phyloP scores from a whole-genome alignment of 2,797 vertebrate genomes.

The Mareca strepera region DNA sequence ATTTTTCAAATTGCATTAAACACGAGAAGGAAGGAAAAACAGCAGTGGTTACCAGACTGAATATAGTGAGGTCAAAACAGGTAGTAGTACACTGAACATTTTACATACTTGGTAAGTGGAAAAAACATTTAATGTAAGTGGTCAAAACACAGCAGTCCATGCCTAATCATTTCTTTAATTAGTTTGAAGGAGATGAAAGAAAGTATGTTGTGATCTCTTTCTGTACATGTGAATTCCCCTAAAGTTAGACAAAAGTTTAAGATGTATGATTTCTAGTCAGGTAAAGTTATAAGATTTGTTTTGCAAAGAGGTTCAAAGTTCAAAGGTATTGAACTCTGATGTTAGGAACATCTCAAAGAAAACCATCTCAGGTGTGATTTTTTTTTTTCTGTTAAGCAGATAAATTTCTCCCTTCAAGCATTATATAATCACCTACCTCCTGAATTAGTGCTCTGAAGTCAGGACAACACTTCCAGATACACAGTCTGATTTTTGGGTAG shows the following conservation, averaged over 20 bases:
- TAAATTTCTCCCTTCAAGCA: too few species aligned
- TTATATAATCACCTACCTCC: too few species aligned
- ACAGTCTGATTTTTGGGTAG: too few species aligned
- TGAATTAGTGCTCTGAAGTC: too few species aligned
- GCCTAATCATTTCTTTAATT: neutral
- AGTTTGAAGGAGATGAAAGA: neutral
- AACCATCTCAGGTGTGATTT: too few species aligned
- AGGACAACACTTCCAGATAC: too few species aligned
- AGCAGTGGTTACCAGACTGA: neutral
- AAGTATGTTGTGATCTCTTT: neutral
- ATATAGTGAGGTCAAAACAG: neutral
- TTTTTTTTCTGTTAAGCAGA: too few species aligned
- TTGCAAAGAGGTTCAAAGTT: too few species aligned
- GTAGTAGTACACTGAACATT: neutral
- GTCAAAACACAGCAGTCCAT: neutral
- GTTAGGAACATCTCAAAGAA: too few species aligned
- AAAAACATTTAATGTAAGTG: neutral
- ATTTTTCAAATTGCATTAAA: neutral
- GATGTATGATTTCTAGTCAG: neutral
- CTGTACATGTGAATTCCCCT: neutral
- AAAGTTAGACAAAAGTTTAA: neutral
- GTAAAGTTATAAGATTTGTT: too few species aligned
- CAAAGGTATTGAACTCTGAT: too few species aligned
- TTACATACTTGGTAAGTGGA: neutral
- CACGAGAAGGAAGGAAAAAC: neutral